Percentiles rank a stretch among this genome's conserved stretches.
Conservation (phyloP, 2,888 invertebrate genomes). For the Cyclophora albipunctata region DNA sequence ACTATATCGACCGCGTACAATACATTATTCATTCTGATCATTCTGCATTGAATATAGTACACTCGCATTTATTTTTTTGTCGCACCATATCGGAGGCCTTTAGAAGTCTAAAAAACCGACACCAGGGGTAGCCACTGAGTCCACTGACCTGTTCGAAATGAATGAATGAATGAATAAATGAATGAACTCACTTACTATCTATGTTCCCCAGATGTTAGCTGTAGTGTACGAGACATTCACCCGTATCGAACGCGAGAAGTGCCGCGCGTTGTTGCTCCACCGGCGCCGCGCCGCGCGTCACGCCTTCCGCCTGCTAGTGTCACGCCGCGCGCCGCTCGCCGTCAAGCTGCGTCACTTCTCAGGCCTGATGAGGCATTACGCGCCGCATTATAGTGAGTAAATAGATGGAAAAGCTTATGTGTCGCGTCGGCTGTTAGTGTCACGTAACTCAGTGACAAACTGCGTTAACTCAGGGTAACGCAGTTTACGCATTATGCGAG, state of each 20-base stretch:
- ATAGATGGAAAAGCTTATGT: background rate
- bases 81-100: no score
- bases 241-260: conserved; percentile 88
- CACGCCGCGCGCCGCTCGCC: conserved; percentile 81
- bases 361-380: conserved; percentile 86
- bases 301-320: conserved; percentile 87
- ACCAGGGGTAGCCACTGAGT: no score
- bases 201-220: conserved; percentile 82
- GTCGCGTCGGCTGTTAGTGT: background rate
- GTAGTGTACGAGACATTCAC: conserved; percentile 94
- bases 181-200: no score
- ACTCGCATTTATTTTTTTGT: no score
- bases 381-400: conserved; percentile 77
- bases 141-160: no score
- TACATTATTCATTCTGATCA: no score
- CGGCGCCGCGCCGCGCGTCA: conserved; percentile 86
- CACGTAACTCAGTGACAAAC: background rate
- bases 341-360: conserved; percentile 84
- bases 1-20: no score
- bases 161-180: no score
- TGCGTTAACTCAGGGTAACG: conserved; percentile 2
- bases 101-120: no score
- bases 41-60: no score
- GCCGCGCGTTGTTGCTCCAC: conserved; percentile 87
- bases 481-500: no score